phyloP scores from a whole-genome alignment of 2,797 vertebrate species.

The Phataginus tricuspis region DNA sequence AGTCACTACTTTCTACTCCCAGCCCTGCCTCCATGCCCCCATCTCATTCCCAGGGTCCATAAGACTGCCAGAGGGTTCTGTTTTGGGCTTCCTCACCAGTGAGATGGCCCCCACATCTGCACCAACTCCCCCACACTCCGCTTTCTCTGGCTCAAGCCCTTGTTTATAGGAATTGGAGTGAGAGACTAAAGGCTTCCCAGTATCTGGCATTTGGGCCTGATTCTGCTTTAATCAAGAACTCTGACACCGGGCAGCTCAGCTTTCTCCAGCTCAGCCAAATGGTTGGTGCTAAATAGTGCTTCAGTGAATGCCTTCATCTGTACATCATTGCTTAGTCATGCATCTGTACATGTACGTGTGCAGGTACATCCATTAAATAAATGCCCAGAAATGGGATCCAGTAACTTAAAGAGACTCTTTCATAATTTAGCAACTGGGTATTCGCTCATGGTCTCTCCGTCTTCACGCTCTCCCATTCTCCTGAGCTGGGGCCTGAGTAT shows the following conservation, averaged over 20 bases:
- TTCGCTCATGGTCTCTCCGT: neutral
- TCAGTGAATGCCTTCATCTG: neutral
- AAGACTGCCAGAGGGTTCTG: neutral
- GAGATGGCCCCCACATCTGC: neutral
- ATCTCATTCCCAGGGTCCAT: neutral
- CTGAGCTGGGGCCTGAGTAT: neutral
- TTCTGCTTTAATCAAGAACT: neutral
- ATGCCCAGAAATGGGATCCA: neutral
- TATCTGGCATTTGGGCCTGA: neutral
- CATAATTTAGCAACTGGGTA: neutral
- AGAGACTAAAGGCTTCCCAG: neutral
- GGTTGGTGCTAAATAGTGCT: neutral
- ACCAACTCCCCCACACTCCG: fast-evolving
- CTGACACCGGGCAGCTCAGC: neutral
- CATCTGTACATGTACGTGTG: no score
- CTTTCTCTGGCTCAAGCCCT: neutral
- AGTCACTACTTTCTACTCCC: neutral
- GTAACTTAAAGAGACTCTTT: neutral
- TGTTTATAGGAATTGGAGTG: neutral
- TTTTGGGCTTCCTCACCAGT: neutral
- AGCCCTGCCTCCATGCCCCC: neutral
- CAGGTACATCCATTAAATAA: neutral
- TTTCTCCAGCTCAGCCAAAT: neutral
- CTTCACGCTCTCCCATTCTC: neutral
- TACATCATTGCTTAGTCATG: neutral